These are phyloP conservation scores for Tokudaia tokunoshimensis DNA, from an alignment of 2,797 vertebrate species.

Conservation along the genomic window DNA sequence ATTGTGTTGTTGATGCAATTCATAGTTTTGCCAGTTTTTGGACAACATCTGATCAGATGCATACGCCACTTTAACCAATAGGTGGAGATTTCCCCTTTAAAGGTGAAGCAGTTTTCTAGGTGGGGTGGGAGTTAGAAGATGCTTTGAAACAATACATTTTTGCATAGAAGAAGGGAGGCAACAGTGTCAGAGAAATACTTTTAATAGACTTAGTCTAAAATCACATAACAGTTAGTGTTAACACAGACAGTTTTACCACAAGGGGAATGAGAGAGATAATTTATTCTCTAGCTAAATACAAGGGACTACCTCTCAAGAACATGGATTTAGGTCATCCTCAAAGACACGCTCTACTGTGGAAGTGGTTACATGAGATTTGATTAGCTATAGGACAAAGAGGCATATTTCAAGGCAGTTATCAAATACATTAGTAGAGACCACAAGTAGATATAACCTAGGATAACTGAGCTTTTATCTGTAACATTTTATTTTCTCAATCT, in stretches of 20 bases:
- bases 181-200: not conserved
- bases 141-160: constrained; percentile 16
- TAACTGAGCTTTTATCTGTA: not conserved
- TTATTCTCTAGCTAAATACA: not conserved
- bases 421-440: not conserved
- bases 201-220: not conserved
- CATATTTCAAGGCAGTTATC: not conserved
- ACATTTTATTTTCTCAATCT: not conserved
- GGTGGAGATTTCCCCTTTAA: not conserved
- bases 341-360: not conserved
- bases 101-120: not conserved
- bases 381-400: not conserved
- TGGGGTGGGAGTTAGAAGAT: not conserved
- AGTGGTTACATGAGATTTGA: not conserved
- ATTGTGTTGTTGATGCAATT: not conserved
- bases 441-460: not conserved
- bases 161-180: not conserved
- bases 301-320: not conserved
- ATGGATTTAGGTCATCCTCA: not conserved
- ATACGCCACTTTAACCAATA: not conserved
- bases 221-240: no score
- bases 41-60: not conserved
- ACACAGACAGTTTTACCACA: not conserved
- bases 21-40: not conserved
- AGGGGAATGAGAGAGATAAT: not conserved